A percentile compares a stretch with the other conserved stretches of the same genome.
Conservation (phyloP, 2,888 invertebrate species). For the Amiota mariae region DNA sequence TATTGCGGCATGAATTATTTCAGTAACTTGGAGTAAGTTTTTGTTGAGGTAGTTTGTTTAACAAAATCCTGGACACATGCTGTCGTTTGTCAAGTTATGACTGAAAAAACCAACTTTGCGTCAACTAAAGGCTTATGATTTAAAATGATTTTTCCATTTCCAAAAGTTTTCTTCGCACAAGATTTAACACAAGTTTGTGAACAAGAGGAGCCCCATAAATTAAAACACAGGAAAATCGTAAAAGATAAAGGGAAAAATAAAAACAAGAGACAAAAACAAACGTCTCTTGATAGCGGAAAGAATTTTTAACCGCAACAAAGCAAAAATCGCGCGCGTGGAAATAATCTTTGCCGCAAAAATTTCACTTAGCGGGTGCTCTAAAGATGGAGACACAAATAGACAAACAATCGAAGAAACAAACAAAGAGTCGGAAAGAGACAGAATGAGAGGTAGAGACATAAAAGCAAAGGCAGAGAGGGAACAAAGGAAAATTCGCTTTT, state of each 20-base stretch:
- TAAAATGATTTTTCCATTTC: constrained; percentile 46
- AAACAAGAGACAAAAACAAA: constrained; percentile 20
- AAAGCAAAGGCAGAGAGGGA: constrained; percentile 40
- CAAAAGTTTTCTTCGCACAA: constrained; percentile 19
- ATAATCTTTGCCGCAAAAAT: constrained; percentile 24
- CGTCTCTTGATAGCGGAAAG: neutral
- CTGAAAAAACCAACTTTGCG: constrained; percentile 5
- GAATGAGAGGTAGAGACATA: constrained; percentile 47
- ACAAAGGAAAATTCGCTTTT: neutral
- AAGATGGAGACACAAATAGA: neutral
- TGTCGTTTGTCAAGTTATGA: neutral
- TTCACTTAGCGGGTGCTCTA: constrained; percentile 3
- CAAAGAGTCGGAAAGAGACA: too few species aligned
- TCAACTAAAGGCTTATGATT: constrained; percentile 41
- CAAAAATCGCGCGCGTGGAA: constrained; percentile 22
- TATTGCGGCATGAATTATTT: too few species aligned
- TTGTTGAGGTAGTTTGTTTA: constrained; percentile 6
- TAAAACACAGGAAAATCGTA: neutral
- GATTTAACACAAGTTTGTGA: constrained; percentile 27
- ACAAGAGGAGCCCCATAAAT: neutral
- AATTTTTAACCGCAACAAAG: constrained; percentile 24
- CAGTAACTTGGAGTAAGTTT: neutral
- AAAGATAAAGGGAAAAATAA: neutral
- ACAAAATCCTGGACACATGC: constrained; percentile 23
- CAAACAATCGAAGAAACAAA: neutral